Base-by-base conservation (phyloP, 2,113 vertebrate genomes). In the Saimiri boliviensis region DNA sequence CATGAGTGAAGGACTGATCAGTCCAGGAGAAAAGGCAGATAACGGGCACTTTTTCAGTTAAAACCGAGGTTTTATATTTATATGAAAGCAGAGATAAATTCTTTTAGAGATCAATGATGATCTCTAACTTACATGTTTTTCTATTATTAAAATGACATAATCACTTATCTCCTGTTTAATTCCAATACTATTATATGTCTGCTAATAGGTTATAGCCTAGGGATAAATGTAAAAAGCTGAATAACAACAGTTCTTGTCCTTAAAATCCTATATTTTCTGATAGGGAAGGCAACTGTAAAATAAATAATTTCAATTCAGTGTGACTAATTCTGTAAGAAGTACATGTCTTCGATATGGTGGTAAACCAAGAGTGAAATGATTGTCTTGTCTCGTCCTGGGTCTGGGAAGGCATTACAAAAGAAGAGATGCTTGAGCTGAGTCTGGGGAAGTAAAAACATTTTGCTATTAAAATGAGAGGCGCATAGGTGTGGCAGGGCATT, bases 51-150 rank as follows among this genome's bases (percentile, higher is more conserved):
- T 92, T 56, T 88, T 71, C 70, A 45, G 17, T 32, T 86, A 87
- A 70, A 86, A 37, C 54, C 92, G 14, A 71, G 17, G 45, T 76
- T 45, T 94, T 77, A 27, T 85, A 71, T 84, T 94, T 80, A 17
- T 89, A 42, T 77, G 71, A 54, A 95, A 92, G 49, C 16, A 60
- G 85, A 95, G 70, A 70, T 77, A 60, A 96, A 82, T 96, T 96
- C 56, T 71, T 76, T 45, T 47, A 95, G 58, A 60, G 8, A 42
- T 45, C 35, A 88, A 10, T 76, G 30, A 19, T 45, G 27, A 56
- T 68, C 68, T 90, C 40, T 66, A 91, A 52, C 27, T 37, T 58
- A 9, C 73, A 35, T 49, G 4, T 76, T 80, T 85, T 63, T 35
- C 16, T 94, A 25, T 49, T 71, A 27, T 74, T 82, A 81, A 95